Conservation (phyloP, 1,140 invertebrate genomes). For the Condylostylus longicornis region DNA sequence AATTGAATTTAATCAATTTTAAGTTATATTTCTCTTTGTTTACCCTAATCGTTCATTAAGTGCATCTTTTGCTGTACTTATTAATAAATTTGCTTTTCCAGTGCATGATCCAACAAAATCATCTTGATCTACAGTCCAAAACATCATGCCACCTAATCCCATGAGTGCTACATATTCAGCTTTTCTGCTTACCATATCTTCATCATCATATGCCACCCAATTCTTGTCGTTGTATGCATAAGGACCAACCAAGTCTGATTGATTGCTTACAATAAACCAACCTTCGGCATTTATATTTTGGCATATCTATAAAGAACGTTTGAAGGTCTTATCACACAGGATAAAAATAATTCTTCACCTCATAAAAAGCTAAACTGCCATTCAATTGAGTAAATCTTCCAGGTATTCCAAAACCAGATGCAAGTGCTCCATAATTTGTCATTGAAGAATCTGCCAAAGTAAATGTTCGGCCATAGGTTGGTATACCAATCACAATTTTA, state of each 20-base stretch:
- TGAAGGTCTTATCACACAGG: too few species aligned
- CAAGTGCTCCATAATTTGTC: conserved; percentile 36
- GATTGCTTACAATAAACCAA: too few species aligned
- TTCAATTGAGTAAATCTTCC: conserved; percentile 49
- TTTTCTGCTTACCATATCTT: conserved; percentile 59
- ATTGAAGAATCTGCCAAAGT: conserved; percentile 34
- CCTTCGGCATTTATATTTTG: too few species aligned
- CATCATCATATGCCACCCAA: conserved; percentile 64
- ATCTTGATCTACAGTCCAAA: conserved; percentile 78
- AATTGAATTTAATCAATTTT: too few species aligned
- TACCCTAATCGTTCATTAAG: too few species aligned
- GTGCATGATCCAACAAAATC: too few species aligned
- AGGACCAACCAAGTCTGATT: conserved; percentile 44
- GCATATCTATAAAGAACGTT: too few species aligned
- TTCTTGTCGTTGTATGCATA: conserved; percentile 50
- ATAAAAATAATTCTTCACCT: too few species aligned
- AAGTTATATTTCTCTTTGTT: too few species aligned
- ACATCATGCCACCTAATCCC: conserved; percentile 56
- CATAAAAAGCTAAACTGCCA: conserved; percentile 50
- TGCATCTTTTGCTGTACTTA: too few species aligned
- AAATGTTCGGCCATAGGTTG: conserved; percentile 49
- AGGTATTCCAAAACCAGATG: conserved; percentile 36
- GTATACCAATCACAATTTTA: conserved; percentile 50
- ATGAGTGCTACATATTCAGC: conserved; percentile 48
- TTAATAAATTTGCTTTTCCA: too few species aligned